phyloP scores from a whole-genome alignment of 2,113 vertebrate genomes.

The Notiomystis cincta region DNA sequence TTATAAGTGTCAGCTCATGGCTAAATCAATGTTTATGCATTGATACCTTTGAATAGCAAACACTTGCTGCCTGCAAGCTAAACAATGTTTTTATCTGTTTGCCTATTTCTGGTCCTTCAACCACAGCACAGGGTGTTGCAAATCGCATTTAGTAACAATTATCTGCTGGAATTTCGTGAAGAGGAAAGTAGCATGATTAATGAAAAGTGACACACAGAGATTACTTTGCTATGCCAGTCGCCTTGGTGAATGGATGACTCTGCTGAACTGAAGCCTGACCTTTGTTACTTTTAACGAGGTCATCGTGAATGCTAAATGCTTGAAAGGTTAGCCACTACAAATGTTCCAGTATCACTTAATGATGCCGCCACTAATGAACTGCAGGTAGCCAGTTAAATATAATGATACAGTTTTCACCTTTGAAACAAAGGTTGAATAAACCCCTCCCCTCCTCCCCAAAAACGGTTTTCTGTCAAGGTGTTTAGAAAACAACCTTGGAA shows the following conservation, averaged over 20 bases:
- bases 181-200: conserved; percentile 81
- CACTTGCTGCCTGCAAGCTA: conserved; percentile 79
- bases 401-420: conserved; percentile 54
- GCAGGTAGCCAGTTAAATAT: conserved; percentile 65
- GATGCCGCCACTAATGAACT: conserved; percentile 55
- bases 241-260: conserved; percentile 62
- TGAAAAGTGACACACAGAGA: conserved; percentile 80
- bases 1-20: conserved; percentile 75
- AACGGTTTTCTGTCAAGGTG: not conserved
- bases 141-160: conserved; percentile 81
- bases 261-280: conserved; percentile 71
- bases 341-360: conserved; percentile 37
- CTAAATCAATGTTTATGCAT: conserved; percentile 85
- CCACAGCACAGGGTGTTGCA: conserved; percentile 71
- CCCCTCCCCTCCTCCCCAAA: not conserved
- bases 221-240: conserved; percentile 70
- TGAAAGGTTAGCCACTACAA: conserved; percentile 63
- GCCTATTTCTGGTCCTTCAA: conserved; percentile 75
- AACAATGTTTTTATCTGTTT: conserved; percentile 81
- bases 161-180: conserved; percentile 74
- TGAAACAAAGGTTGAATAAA: conserved; percentile 31
- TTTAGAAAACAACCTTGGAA: not conserved
- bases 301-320: conserved; percentile 64
- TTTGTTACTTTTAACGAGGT: conserved; percentile 77
- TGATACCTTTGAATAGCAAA: conserved; percentile 78